Conservation (phyloP, 2,113 vertebrate species). For the Salminus brasiliensis region DNA sequence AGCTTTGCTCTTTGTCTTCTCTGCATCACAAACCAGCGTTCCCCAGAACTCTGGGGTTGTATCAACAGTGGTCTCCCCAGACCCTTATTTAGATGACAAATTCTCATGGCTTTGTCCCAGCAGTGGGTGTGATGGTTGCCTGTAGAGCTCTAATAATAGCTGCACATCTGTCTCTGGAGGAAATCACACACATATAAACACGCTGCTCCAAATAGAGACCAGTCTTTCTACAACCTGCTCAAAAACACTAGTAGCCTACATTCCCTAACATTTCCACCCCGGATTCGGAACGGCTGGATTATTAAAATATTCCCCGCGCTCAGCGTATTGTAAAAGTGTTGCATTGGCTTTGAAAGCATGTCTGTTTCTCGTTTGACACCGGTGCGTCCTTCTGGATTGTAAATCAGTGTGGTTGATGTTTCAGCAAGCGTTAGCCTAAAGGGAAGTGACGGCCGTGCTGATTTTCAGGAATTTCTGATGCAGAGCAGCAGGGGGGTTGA, state of each 20-base stretch:
- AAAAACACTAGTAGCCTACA: neutral
- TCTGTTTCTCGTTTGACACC: neutral
- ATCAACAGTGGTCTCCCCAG: constrained; percentile 26
- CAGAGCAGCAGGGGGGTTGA: neutral
- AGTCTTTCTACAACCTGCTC: neutral
- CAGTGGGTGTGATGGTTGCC: constrained; percentile 29
- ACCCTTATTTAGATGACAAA: constrained; percentile 31
- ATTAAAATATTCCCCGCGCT: no score
- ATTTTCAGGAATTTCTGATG: constrained; percentile 1
- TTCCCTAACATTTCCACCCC: no score
- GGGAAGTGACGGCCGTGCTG: neutral
- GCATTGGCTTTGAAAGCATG: neutral
- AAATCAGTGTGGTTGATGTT: neutral
- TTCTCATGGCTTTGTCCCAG: constrained; percentile 45
- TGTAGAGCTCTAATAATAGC: constrained; percentile 9
- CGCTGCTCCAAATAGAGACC: neutral
- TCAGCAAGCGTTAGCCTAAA: neutral
- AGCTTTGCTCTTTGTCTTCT: neutral
- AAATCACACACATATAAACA: constrained; percentile 4
- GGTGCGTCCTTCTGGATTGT: neutral
- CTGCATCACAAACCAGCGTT: no score
- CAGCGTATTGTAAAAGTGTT: neutral
- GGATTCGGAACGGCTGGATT: no score
- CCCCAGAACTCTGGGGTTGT: neutral
- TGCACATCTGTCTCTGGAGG: constrained; percentile 3